Conservation (phyloP, 2,113 vertebrate genomes). For the Heliornis fulica region DNA sequence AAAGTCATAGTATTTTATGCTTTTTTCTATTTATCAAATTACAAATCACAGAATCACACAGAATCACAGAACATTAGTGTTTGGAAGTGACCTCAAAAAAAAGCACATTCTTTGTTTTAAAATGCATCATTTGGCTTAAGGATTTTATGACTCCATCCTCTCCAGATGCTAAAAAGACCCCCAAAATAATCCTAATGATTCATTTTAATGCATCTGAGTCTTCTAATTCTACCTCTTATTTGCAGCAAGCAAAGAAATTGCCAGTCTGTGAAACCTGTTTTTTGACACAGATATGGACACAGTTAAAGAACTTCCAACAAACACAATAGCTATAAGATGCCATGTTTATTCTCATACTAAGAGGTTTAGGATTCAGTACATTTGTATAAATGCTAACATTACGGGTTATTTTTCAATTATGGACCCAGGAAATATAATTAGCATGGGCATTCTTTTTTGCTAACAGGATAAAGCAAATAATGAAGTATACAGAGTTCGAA, state of each 20-base stretch:
- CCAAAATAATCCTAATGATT: background rate
- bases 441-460: background rate
- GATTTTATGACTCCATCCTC: background rate
- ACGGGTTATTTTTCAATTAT: background rate
- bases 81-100: background rate
- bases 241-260: background rate
- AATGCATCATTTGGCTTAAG: background rate
- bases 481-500: background rate
- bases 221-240: background rate
- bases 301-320: background rate
- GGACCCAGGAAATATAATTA: background rate
- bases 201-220: background rate
- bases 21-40: background rate
- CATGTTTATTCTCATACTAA: background rate
- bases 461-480: background rate
- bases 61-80: too few species aligned
- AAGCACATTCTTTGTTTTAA: background rate
- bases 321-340: background rate
- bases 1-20: background rate
- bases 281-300: background rate
- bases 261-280: background rate
- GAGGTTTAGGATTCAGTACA: background rate
- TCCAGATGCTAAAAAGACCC: background rate
- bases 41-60: background rate
- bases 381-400: background rate